Percentiles rank a stretch among this genome's conserved stretches.
Conservation (phyloP, 2,113 vertebrate species). For the Cyanoliseus patagonus region DNA sequence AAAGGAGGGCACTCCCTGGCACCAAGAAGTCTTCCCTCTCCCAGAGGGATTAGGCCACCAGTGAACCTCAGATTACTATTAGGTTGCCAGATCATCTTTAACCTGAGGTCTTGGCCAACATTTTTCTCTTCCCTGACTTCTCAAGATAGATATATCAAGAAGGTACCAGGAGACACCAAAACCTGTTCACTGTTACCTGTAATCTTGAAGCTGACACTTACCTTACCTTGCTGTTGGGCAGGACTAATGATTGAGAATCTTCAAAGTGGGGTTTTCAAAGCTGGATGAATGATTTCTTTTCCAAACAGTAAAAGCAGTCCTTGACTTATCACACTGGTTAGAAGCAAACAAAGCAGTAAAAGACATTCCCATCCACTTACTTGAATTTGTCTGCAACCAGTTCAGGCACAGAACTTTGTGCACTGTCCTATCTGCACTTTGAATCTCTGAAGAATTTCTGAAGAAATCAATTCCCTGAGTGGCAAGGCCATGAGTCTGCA, state of each 20-base stretch:
- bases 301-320: neutral
- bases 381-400: neutral
- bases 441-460: slow-evolving; percentile 35
- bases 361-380: neutral
- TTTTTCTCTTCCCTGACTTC: neutral
- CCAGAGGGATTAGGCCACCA: neutral
- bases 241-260: neutral
- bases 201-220: neutral
- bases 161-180: neutral
- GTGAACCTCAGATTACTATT: neutral
- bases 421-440: neutral
- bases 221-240: neutral
- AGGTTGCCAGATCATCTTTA: neutral
- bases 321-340: neutral
- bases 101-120: neutral
- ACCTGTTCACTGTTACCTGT: neutral
- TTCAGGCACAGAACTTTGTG: neutral
- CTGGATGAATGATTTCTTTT: neutral
- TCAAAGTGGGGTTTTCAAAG: neutral
- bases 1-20: neutral
- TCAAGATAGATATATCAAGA: neutral
- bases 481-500: neutral
- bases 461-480: neutral
- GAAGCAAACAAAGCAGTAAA: neutral
- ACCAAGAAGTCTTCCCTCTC: neutral